These are phyloP conservation scores for Xiphorhynchus erythropygius DNA, from an alignment of 2,797 vertebrate species.

Conservation along the genomic window DNA sequence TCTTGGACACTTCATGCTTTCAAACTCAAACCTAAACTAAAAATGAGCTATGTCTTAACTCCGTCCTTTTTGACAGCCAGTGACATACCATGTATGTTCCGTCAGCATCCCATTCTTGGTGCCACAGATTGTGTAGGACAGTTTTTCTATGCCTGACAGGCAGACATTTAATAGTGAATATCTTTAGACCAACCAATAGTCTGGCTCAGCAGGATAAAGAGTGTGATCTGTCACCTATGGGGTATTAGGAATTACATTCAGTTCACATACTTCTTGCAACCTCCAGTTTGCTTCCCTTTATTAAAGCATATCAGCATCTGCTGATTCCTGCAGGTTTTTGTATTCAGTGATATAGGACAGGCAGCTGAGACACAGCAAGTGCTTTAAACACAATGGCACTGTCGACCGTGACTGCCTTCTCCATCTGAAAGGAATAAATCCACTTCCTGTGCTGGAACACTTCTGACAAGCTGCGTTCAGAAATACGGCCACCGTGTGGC, in stretches of 20 bases:
- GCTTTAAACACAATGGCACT: neutral
- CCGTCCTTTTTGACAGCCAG: neutral
- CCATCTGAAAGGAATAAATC: neutral
- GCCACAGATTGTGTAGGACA: neutral
- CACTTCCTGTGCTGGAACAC: neutral
- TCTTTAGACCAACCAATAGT: neutral
- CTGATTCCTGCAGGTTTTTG: neutral
- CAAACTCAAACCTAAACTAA: neutral
- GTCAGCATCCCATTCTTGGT: neutral
- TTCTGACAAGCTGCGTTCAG: neutral
- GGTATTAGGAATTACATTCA: neutral
- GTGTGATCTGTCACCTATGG: neutral
- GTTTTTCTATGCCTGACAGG: neutral
- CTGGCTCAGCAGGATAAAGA: neutral
- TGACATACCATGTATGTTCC: fast-evolving
- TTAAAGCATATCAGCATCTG: neutral
- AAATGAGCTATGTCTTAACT: fast-evolving
- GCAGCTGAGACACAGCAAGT: neutral
- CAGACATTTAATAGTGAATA: neutral
- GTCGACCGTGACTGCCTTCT: neutral
- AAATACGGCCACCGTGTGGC: slow-evolving; percentile 52
- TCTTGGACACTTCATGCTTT: neutral
- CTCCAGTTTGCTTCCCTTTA: neutral
- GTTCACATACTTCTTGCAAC: neutral
- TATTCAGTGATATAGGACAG: fast-evolving